Base-by-base conservation (phyloP, 2,888 invertebrate genomes). In the Pelosia muscerda region DNA sequence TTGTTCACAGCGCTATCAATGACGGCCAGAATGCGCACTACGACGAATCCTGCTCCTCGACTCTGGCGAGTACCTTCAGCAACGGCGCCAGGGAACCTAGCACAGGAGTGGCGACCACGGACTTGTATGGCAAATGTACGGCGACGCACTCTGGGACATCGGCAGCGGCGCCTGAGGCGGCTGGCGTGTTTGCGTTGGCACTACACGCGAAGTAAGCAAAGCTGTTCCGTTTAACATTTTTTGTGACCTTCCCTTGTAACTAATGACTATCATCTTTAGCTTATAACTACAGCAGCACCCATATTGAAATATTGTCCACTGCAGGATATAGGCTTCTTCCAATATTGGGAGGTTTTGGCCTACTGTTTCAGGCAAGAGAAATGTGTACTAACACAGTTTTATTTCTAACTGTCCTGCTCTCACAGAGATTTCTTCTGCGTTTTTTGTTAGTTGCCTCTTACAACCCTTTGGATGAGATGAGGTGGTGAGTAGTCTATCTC, bases 21-120 rank as follows among this genome's bases (percentile, higher is more conserved):
- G 99, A 99, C 90, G 99, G 99, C 0, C 99, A 99, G 91, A 99
- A 99, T 89, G 99, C 99, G 0, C 99, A 99, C 92, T 99, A 99
- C 91, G 99, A 99, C 87, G 99, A 99, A 92, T 99, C 99, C 79
- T 99, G 99, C 90, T 99, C 99, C 23, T 99, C 99, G 22, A 99
- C 99, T 0, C 95, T 99, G 57, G 99, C 99, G 0, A 99, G 99
- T 68, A 99, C 99, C 3, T 99, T 99, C 95, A 99, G 99, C 92
- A 99, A 99, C 89, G 99, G 99, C 11, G 99, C 99, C 49, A 97
- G 98, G 84, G 98, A 99, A 91, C 99, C 98, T 2, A 99, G 99
- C 89, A 99, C 99, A 1, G 99, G 99, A 25, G 99, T 99, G 76
- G 99, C 99, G 13, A 99, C 99, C 5, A 99, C 99, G 0, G 99